Evolutionary conservation across 2,888 invertebrate genomes (phyloP).

Genomic region (Chrysolina haemoptera): DNA sequence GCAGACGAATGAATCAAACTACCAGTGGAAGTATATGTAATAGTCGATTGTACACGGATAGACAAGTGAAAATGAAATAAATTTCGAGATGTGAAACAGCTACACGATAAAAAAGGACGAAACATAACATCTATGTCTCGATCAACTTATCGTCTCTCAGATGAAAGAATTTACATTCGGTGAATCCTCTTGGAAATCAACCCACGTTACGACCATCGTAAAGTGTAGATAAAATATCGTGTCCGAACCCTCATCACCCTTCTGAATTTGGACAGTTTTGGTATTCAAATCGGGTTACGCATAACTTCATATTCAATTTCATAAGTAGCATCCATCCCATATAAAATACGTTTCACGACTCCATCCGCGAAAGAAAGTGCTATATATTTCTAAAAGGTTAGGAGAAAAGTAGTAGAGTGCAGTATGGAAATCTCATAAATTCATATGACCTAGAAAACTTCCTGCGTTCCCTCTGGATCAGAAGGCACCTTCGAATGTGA

Average conservation of each 20-base stretch:
- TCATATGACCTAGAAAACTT: slow-evolving; percentile 53
- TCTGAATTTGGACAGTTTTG: slow-evolving; percentile 59
- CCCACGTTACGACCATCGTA: slow-evolving; percentile 43
- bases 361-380: slow-evolving; percentile 30
- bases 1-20: no score
- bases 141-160: neutral
- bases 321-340: slow-evolving; percentile 31
- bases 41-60: no score
- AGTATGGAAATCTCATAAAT: slow-evolving; percentile 49
- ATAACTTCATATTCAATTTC: slow-evolving; percentile 66
- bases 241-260: slow-evolving; percentile 35
- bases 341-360: slow-evolving; percentile 33
- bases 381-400: slow-evolving; percentile 35
- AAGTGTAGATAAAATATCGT: slow-evolving; percentile 42
- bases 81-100: no score
- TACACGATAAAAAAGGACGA: no score
- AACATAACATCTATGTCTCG: neutral
- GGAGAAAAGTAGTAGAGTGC: slow-evolving; percentile 33
- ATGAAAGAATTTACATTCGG: slow-evolving; percentile 27
- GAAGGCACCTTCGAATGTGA: slow-evolving; percentile 61
- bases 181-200: slow-evolving; percentile 43
- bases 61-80: no score
- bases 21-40: no score
- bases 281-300: slow-evolving; percentile 65
- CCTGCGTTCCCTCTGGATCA: slow-evolving; percentile 58